Evolutionary conservation across 2,797 vertebrate species (phyloP), one percentile per base, ranked within the genome.

Genomic region (Microtus agrestis): DNA sequence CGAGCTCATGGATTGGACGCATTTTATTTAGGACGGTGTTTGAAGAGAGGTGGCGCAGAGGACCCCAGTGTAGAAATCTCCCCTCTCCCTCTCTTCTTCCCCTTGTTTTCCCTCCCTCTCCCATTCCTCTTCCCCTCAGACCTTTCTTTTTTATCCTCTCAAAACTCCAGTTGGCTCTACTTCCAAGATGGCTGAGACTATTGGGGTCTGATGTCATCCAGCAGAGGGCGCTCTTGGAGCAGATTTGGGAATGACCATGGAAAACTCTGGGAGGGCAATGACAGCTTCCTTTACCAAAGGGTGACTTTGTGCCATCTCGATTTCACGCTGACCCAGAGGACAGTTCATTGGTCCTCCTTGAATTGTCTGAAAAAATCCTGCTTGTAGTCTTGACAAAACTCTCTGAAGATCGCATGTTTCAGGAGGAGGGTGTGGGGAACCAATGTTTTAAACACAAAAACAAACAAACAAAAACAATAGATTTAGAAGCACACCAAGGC

Each of bases 221-320:
- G 97, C 98, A 98, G 98, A 98, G 98, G 98, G 98, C 96, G 71
- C 89, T 96, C 95, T 96, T 96, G 97, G 96, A 98, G 97, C 51
- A 95, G 97, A 91, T 91, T 90, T 96, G 96, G 54, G 23, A 54
- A 81, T 17, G n/a, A 37, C 12, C 12, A 14, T 79, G 86, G 91
- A 87, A 91, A 93, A 79, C 6, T 81, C 94, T 40, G 86, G 94
- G 88, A 97, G 84, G 94, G 86, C 92, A 87, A 71, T 21, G 71
- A 90, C 65, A n/a, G 61, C 76, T 78, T 91, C 48, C 43, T 79
- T 87, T 63, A 82, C 54, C 51, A 65, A 46, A 71, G 59, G 65
- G 34, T 76, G 21, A n/a, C 9, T 34, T 43, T 40, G 69, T 74
- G 29, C 76, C n/a, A 5, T 23, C 65, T 34, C 86, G 71, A 27